Evolutionary conservation across 2,888 invertebrate genomes (phyloP).

Genomic region (Tinea pellionella): DNA sequence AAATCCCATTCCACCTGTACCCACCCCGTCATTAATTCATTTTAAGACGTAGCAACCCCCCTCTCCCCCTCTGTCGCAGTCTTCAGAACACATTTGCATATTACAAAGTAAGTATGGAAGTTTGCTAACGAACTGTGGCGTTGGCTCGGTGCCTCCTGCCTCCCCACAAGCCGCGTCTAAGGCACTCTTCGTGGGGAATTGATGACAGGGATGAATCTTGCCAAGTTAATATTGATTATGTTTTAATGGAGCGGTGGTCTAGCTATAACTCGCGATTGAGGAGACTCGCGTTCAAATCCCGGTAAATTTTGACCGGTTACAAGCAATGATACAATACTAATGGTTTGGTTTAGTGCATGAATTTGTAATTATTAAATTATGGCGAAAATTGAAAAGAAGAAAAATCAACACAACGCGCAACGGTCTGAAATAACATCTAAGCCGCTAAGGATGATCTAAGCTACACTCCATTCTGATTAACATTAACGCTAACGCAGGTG

Average conservation of each 20-base stretch:
- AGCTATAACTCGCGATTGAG: neutral
- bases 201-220: conserved; percentile 42
- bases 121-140: conserved; percentile 55
- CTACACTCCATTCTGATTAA: too few species aligned
- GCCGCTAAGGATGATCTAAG: too few species aligned
- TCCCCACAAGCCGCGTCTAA: conserved; percentile 31
- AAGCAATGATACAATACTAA: too few species aligned
- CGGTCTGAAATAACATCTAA: too few species aligned
- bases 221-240: neutral
- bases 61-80: conserved; percentile 30
- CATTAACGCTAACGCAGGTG: too few species aligned
- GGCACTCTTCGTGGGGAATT: conserved; percentile 67
- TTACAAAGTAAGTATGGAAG: conserved; percentile 66
- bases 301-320: too few species aligned
- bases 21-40: conserved; percentile 58
- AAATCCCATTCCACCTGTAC: conserved; percentile 37
- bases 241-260: too few species aligned
- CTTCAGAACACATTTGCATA: conserved; percentile 64
- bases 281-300: too few species aligned
- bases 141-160: neutral
- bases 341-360: too few species aligned
- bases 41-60: conserved; percentile 55
- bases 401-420: too few species aligned
- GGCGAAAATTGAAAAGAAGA: too few species aligned
- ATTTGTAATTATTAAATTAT: too few species aligned